These are phyloP conservation scores for Cydia fagiglandana DNA, from an alignment of 1,140 invertebrate species.

Conservation along the genomic window DNA sequence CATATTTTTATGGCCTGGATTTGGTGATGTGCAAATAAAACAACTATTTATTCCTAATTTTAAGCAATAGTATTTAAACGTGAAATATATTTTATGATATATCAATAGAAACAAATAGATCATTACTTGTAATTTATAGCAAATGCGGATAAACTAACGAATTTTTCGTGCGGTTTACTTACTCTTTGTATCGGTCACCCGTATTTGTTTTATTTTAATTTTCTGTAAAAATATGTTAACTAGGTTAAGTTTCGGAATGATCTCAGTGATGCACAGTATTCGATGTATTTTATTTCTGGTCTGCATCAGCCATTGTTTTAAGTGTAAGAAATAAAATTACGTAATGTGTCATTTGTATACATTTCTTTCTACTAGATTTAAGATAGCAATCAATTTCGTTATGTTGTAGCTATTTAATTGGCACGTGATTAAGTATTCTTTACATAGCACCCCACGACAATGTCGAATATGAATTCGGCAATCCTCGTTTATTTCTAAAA, in stretches of 20 bases:
- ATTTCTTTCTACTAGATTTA: slow-evolving; percentile 23
- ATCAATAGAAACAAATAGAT: slow-evolving; percentile 8
- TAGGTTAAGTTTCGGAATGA: slow-evolving; percentile 53
- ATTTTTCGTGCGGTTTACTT: not conserved
- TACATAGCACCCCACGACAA: not conserved
- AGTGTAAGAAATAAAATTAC: slow-evolving; percentile 36
- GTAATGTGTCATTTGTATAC: slow-evolving; percentile 47
- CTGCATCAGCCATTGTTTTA: slow-evolving; percentile 57
- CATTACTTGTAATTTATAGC: not conserved
- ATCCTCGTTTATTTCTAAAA: not conserved
- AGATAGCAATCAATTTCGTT: not conserved
- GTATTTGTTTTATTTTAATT: not conserved
- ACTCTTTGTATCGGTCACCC: not conserved
- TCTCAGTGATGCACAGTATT: slow-evolving; percentile 71
- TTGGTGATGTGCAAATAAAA: slow-evolving; percentile 20
- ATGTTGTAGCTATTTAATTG: not conserved
- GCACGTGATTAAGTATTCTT: not conserved
- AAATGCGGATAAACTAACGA: not conserved
- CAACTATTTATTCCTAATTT: slow-evolving; percentile 22
- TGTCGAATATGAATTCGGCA: no score
- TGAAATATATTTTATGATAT: not conserved
- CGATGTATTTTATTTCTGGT: slow-evolving; percentile 48
- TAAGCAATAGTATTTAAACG: slow-evolving; percentile 1
- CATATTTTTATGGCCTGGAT: slow-evolving; percentile 2
- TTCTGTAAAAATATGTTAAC: slow-evolving; percentile 31